Evolutionary conservation across 2,113 vertebrate genomes (phyloP).

Genomic region (Lepisosteus oculatus): DNA sequence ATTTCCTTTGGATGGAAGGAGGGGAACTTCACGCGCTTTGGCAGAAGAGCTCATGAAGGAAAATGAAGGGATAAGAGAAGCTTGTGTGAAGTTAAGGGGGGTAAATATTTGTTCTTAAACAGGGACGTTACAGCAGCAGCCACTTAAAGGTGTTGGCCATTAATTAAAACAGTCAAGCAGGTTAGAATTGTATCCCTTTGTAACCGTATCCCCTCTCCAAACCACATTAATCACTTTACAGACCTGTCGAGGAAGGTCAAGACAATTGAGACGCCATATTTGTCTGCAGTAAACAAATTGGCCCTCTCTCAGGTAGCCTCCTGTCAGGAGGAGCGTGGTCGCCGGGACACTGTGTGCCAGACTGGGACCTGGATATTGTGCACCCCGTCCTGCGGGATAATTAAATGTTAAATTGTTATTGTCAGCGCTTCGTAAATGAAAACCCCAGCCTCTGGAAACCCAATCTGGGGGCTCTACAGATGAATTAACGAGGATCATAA

Average conservation of each 20-base stretch:
- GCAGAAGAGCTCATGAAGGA: no score
- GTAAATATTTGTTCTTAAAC: constrained; percentile 28
- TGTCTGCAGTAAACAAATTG: constrained; percentile 66
- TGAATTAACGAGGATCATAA: constrained; percentile 86
- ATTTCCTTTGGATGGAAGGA: no score
- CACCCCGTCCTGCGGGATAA: constrained; percentile 66
- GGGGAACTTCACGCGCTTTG: no score
- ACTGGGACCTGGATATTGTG: constrained; percentile 44
- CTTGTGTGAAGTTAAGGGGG: constrained; percentile 19
- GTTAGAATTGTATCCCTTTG: constrained; percentile 70
- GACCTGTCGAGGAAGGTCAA: constrained; percentile 65
- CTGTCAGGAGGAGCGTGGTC: no score
- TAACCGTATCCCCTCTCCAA: constrained; percentile 73
- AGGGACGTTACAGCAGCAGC: constrained; percentile 22
- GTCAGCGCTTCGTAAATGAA: constrained; percentile 74
- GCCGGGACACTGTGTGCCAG: no score
- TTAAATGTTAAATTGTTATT: constrained; percentile 77
- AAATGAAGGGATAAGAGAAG: no score
- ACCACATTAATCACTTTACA: constrained; percentile 79
- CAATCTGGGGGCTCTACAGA: constrained; percentile 70
- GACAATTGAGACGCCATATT: constrained; percentile 57
- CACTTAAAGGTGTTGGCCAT: constrained; percentile 64
- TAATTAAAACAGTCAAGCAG: constrained; percentile 80
- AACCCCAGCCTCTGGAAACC: constrained; percentile 73
- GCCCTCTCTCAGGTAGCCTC: constrained; percentile 43